Evolutionary conservation across 2,113 vertebrate species (phyloP).

Genomic region (Odocoileus virginianus): DNA sequence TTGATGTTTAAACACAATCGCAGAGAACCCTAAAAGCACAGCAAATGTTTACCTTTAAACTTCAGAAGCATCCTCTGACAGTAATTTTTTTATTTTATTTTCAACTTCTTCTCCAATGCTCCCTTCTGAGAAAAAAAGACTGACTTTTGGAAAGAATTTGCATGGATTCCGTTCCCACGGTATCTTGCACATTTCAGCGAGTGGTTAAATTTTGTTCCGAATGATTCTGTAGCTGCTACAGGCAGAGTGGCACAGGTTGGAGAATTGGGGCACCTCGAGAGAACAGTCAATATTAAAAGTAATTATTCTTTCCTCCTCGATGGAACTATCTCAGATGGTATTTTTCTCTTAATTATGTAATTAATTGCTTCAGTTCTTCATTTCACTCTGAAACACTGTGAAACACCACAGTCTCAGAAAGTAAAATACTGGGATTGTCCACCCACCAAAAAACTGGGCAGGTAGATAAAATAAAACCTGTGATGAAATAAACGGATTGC

Average conservation of each 20-base stretch:
- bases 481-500: not conserved
- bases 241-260: not conserved
- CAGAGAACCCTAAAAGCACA: not conserved
- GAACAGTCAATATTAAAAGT: not conserved
- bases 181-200: not conserved
- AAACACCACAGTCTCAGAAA: not conserved
- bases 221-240: not conserved
- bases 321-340: not conserved
- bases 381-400: not conserved
- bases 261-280: not conserved
- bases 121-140: not conserved
- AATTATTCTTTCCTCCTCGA: not conserved
- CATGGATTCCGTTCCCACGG: not conserved
- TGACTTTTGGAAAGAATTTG: not conserved
- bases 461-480: not conserved
- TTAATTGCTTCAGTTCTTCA: not conserved
- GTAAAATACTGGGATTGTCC: not conserved
- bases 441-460: not conserved
- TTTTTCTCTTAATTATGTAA: slow-evolving; percentile 12
- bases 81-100: not conserved
- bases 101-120: not conserved
- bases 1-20: not conserved
- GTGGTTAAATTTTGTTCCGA: not conserved
- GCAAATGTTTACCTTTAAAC: not conserved
- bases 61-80: not conserved